Percentiles rank a stretch among this genome's conserved stretches.
Evolutionary conservation across 2,113 vertebrate genomes (phyloP).

Genomic region (Hipposideros armiger): DNA sequence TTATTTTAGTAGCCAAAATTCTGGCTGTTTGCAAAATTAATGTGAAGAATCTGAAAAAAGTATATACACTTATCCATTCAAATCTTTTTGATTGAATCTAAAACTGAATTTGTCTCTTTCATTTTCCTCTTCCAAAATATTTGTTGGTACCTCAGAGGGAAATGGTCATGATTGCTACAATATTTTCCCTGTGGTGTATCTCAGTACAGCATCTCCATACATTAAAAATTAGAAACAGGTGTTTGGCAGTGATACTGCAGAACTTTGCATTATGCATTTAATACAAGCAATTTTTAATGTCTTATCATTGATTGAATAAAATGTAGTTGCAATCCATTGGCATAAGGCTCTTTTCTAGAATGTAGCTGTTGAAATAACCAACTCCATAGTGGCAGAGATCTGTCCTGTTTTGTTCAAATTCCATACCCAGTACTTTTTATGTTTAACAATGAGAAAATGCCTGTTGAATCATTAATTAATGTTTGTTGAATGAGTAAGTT

Average conservation of each 20-base stretch:
- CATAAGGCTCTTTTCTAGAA: background rate
- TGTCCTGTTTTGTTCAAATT: background rate
- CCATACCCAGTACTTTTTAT: background rate
- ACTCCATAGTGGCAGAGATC: background rate
- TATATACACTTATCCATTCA: background rate
- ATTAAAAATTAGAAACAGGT: conserved; percentile 11
- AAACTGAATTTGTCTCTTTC: background rate
- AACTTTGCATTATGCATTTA: background rate
- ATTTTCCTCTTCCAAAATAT: conserved; percentile 13
- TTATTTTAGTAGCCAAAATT: conserved; percentile 8
- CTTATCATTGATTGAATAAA: background rate
- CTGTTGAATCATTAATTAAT: background rate
- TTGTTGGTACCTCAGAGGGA: conserved; percentile 12
- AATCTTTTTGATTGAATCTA: background rate
- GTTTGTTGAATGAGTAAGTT: background rate
- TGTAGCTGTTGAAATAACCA: background rate
- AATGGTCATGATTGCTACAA: background rate
- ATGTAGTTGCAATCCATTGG: background rate
- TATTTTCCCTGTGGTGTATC: background rate
- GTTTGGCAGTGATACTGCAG: background rate
- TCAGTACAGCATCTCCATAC: background rate
- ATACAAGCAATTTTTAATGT: background rate
- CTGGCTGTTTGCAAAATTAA: conserved; percentile 3
- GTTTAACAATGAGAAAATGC: background rate
- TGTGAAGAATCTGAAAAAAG: background rate